Evolutionary conservation across 1,140 invertebrate genomes (phyloP), one percentile per base, ranked within the genome.

Genomic region (Sarcophaga peregrina): DNA sequence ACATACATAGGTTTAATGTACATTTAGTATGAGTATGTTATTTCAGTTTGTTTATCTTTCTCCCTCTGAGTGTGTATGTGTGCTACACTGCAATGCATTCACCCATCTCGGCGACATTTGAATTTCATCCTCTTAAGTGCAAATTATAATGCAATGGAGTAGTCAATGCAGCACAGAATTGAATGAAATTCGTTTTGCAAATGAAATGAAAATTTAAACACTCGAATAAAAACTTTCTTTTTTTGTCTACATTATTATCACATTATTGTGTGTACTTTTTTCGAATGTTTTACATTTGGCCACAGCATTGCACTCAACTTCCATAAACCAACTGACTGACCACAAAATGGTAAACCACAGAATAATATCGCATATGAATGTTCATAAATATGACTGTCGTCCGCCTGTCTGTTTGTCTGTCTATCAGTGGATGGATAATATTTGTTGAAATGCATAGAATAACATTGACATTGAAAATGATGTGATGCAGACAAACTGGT

Each of bases 21-120:
- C 17, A 50, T 78, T 78, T 20, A 52, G 50, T 50, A 50, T 50
- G 75, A 52, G 50, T 50, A 50, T 78, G 75, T 78, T 78, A 78
- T 78, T 78, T 78, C 75, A 78, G 75, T 78, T 78, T 78, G 75
- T 78, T 78, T 78, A 78, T 20, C 7, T 78, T 78, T n/a, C 8
- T 20, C 62, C 37, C 25, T 37, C 25, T 37, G n/a, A n/a, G n/a
- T n/a, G n/a, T n/a, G 25, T 37, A 37, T 37, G 25, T 37, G 25
- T 1, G 1, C 1, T 4, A 37, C 25, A 37, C 25, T 37, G 25
- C 25, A 37, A 37, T 37, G 25, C 1, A 4, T 37, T 2, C 25
- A 37, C 25, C 25, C 25, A 78, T 52, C 48, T n/a, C 75, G 10
- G 20, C n/a, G 20, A 78, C 75, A 25, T n/a, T n/a, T 13, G n/a